Evolutionary conservation across 2,113 vertebrate species (phyloP).

Genomic region (Turnix velox): DNA sequence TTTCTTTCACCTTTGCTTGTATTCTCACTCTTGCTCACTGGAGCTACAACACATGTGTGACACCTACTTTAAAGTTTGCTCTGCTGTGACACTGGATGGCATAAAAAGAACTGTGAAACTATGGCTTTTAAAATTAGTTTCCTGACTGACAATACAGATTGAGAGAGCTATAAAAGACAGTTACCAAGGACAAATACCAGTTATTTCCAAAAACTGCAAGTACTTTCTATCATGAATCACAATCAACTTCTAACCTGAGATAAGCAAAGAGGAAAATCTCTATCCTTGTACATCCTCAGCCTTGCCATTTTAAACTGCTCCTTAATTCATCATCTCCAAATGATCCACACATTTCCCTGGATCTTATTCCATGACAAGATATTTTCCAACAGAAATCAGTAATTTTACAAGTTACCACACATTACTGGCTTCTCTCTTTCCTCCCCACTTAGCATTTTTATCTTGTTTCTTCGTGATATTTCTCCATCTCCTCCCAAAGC

Average conservation of each 20-base stretch:
- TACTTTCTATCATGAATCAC: constrained; percentile 27
- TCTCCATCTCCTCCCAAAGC: not conserved
- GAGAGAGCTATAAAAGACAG: constrained; percentile 56
- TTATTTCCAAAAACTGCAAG: constrained; percentile 38
- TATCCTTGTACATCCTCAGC: not conserved
- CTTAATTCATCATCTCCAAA: constrained; percentile 33
- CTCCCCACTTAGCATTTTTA: not conserved
- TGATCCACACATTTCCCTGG: constrained; percentile 18
- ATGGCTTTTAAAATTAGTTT: constrained; percentile 61
- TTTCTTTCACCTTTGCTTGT: not conserved
- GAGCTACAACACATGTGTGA: not conserved
- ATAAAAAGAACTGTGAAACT: constrained; percentile 43
- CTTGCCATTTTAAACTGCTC: constrained; percentile 16
- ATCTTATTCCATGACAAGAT: not conserved
- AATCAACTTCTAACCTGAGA: not conserved
- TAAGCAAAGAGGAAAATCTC: not conserved
- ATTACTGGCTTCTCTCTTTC: not conserved
- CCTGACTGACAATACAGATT: constrained; percentile 36
- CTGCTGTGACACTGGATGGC: not conserved
- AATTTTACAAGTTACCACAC: not conserved
- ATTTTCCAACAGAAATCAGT: not conserved
- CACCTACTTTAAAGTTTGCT: not conserved
- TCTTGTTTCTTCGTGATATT: not conserved
- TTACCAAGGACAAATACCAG: constrained; percentile 24
- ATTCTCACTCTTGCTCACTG: not conserved